phyloP scores from a whole-genome alignment of 2,888 invertebrate genomes.

The Folsomia manolachei region DNA sequence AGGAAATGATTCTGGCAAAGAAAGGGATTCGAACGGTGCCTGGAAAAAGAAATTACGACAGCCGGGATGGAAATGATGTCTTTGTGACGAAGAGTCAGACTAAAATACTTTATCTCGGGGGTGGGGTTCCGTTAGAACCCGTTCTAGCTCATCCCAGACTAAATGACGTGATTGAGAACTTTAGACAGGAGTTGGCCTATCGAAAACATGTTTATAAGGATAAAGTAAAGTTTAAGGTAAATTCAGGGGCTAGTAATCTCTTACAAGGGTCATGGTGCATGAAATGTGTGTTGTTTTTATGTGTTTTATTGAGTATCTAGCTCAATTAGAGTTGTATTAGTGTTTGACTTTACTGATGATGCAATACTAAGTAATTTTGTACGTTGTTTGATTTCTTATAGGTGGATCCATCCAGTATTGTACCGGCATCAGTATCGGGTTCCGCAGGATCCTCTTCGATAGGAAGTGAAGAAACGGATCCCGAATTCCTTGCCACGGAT shows the following conservation, averaged over 20 bases:
- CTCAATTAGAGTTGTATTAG: background rate
- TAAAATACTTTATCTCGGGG: conserved; percentile 2
- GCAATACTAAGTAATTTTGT: too few relatives aligned
- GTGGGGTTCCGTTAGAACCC: conserved; percentile 29
- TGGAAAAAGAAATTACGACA: background rate
- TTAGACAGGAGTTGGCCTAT: conserved; percentile 18
- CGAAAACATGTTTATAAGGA: background rate
- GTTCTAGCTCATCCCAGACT: conserved; percentile 26
- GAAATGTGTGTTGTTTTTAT: background rate
- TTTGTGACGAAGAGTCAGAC: background rate
- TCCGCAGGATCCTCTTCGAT: conserved; percentile 44
- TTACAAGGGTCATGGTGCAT: background rate
- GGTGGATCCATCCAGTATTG: conserved; percentile 50
- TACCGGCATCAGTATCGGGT: conserved; percentile 45
- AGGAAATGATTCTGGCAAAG: background rate
- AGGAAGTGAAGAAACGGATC: conserved; percentile 50
- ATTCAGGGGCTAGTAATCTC: background rate
- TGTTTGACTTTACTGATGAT: too few relatives aligned
- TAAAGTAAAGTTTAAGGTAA: background rate
- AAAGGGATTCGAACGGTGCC: conserved; percentile 4
- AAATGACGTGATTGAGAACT: conserved; percentile 33
- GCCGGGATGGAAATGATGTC: conserved; percentile 9
- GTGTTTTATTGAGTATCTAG: background rate
- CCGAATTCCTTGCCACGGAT: conserved; percentile 47
- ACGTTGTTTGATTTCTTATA: too few relatives aligned